Evolutionary conservation across 2,113 vertebrate species (phyloP), one percentile per base, ranked within the genome.

Genomic region (Myrmecophaga tridactyla): DNA sequence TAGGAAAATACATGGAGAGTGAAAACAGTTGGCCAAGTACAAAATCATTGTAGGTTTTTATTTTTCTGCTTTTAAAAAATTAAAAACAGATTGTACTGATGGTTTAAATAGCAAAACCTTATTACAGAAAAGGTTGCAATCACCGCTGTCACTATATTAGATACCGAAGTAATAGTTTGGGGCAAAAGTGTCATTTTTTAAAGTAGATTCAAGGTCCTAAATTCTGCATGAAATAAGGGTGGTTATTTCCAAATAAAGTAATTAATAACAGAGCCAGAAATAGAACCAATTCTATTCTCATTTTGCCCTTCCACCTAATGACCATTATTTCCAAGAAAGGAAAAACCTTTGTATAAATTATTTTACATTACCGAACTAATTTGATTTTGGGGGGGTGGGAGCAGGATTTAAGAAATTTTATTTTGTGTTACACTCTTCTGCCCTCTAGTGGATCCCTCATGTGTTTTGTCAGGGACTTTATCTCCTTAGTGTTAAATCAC

Each of bases 401-500:
- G 48, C 14, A 51, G 48, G 48, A 78, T 78, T 92, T 76, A 63
- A 78, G 43, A 96, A 75, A 78, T 86, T 6, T 56, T 94, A 56
- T 48, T 83, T 78, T 10, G 41, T 3, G 84, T 93, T 95, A 34
- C 34, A 58, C 43, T 94, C 72, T 95, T 41, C 86, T 96, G 80
- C 89, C 93, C 86, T 85, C 94, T 93, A 84, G 85, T 95, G 96
- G 94, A 83, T 29, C 1, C 34, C 48, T 56, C 3, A 3, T 10
- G 36, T 70, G 8, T 82, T 72, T 88, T 88, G 13, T 63, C 31
- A 63, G 36, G 53, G 34, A 2, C 4, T 39, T 7, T 76, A 18
- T 46, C 18, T n/a, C 7, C n/a, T n/a, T n/a, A n/a, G 13, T 60
- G 7, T n/a, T 51, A 69, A 18, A 85, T 25, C 34, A 60, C 82